Evolutionary conservation across 2,797 vertebrate species (phyloP).

Genomic region (Hydrolagus colliei): DNA sequence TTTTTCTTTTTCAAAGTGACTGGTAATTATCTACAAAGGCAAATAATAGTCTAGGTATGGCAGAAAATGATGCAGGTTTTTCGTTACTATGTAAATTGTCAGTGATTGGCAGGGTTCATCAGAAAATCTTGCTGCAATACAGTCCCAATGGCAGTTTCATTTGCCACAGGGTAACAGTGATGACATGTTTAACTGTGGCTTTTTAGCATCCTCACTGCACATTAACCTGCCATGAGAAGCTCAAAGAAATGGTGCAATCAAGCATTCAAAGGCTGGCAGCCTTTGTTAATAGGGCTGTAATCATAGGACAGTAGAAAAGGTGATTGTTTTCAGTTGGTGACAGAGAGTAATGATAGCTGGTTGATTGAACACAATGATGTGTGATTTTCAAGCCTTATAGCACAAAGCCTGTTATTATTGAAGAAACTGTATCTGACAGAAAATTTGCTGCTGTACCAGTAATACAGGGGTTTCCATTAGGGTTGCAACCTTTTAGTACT

Average conservation of each 20-base stretch:
- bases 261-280: constrained; percentile 34
- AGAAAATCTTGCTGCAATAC: constrained; percentile 56
- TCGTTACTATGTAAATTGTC: constrained; percentile 67
- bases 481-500: constrained; percentile 20
- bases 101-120: constrained; percentile 60
- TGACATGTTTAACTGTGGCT: constrained; percentile 40
- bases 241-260: constrained; percentile 35
- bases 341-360: constrained; percentile 24
- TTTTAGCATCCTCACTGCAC: constrained; percentile 53
- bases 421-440: constrained; percentile 6
- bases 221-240: constrained; percentile 44
- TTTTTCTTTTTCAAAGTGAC: constrained; percentile 69
- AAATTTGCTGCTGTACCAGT: constrained; percentile 19
- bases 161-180: constrained; percentile 56
- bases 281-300: constrained; percentile 31
- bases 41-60: constrained; percentile 64
- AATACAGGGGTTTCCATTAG: constrained; percentile 13
- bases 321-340: constrained; percentile 31
- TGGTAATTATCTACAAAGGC: constrained; percentile 70
- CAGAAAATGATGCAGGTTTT: constrained; percentile 66
- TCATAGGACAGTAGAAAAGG: constrained; percentile 25
- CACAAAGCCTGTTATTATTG: constrained; percentile 28
- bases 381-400: constrained; percentile 25
- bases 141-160: constrained; percentile 54
- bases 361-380: constrained; percentile 32